Conservation (phyloP, 2,888 invertebrate species). For the Lottia scabra region DNA sequence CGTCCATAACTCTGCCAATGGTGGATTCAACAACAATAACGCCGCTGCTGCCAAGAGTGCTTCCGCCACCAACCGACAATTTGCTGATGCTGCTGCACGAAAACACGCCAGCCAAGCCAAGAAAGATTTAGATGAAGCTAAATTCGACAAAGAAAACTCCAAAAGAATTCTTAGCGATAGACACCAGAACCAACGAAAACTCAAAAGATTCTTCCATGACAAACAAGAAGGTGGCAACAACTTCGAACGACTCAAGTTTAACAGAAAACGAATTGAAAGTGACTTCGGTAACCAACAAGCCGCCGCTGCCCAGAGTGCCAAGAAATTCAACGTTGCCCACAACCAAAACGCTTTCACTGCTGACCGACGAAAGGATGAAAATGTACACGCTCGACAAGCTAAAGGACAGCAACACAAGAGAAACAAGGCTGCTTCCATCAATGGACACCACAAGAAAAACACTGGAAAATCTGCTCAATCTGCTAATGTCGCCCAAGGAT, state of each 20-base stretch:
- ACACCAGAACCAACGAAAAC: slow-evolving; percentile 23
- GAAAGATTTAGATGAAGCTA: slow-evolving; percentile 23
- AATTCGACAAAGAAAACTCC: slow-evolving; percentile 26
- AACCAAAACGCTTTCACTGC: not conserved
- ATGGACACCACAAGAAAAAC: not conserved
- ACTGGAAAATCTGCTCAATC: not conserved
- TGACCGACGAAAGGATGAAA: slow-evolving; percentile 5
- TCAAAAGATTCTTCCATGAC: slow-evolving; percentile 32
- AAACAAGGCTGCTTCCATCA: not conserved
- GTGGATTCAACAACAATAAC: slow-evolving; percentile 27
- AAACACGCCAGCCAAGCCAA: slow-evolving; percentile 25
- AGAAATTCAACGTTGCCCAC: not conserved
- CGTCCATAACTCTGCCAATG: slow-evolving; percentile 22
- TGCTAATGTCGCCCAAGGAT: slow-evolving; percentile 4
- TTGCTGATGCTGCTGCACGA: slow-evolving; percentile 24
- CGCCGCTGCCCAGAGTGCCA: slow-evolving; percentile 10
- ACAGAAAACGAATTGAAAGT: slow-evolving; percentile 25
- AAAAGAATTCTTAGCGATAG: slow-evolving; percentile 22
- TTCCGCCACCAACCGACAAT: slow-evolving; percentile 21
- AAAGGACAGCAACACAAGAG: not conserved
- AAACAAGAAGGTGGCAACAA: slow-evolving; percentile 29
- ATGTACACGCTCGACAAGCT: not conserved
- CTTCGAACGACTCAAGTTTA: slow-evolving; percentile 26
- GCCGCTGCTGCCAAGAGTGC: slow-evolving; percentile 28
- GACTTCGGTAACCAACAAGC: slow-evolving; percentile 29